Conservation (phyloP, 1,140 invertebrate species). For the Grapholita molesta region DNA sequence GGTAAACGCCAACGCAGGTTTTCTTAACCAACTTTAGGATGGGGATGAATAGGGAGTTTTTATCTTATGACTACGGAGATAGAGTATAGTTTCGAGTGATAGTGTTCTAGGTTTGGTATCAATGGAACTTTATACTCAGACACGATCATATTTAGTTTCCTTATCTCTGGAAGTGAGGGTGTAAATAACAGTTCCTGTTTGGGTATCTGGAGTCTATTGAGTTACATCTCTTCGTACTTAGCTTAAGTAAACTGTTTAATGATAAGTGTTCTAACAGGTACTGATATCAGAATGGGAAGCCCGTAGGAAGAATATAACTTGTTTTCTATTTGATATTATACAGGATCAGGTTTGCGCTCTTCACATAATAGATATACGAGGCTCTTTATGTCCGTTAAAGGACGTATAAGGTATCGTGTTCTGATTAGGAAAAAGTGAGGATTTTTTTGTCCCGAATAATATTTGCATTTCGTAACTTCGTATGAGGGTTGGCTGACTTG, state of each 20-base stretch:
- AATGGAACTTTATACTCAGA: constrained; percentile 1
- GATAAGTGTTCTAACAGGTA: neutral
- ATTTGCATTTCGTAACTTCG: no score
- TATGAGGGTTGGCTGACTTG: no score
- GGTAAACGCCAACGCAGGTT: neutral
- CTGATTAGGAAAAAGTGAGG: no score
- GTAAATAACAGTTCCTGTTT: neutral
- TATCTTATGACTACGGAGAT: neutral
- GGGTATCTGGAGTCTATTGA: neutral
- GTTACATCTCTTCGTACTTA: neutral
- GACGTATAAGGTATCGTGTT: no score
- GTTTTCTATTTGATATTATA: no score
- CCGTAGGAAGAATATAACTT: no score
- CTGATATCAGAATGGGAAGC: no score
- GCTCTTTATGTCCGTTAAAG: no score
- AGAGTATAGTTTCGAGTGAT: neutral
- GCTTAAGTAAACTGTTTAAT: neutral
- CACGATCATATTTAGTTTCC: neutral
- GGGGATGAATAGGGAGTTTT: neutral
- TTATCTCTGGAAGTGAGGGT: neutral
- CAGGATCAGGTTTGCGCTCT: no score
- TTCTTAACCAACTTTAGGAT: neutral
- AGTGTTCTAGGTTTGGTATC: neutral
- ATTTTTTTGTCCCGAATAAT: no score
- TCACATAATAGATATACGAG: no score